Evolutionary conservation across 2,797 vertebrate genomes (phyloP), one percentile per base, ranked within the genome.

Genomic region (Peromyscus eremicus): DNA sequence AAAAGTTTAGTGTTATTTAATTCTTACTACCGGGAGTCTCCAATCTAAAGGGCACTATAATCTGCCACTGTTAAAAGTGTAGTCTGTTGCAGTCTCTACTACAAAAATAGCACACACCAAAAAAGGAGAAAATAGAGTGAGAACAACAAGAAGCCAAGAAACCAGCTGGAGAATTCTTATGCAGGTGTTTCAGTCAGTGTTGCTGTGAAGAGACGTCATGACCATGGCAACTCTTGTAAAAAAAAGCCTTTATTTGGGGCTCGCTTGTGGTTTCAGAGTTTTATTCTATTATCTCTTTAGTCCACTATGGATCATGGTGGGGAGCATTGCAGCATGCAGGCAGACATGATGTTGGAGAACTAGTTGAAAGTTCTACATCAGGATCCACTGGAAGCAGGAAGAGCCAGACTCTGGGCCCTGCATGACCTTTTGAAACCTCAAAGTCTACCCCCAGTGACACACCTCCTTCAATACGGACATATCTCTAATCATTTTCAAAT

Each of bases 51-150:
- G 43, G 19, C 7, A 6, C 76, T 70, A 40, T 79, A 62, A 55
- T 9, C 37, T 55, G 85, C 32, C 37, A 77, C 23, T 76, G 25
- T 71, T 95, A 52, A 66, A 93, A 92, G 0, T 92, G 32, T 34
- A 80, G 34, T 27, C 34, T 93, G 70, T 4, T 79, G 9, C 37
- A 71, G 2, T 55, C 62, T 83, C 40, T 79, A 66, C 49, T 40
- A n/a, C 27, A 86, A 66, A 85, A 25, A 68, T 4, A 85, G 17
- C 16, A 73, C 46, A 49, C 1, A 68, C 10, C 10, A 6, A 17
- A 93, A 73, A 32, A n/a, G 64, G 81, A 49, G 43, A 90, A 88
- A 97, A 86, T 19, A 37, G 17, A 95, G 23, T 32, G n/a, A 82
- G 46, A 81, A 25, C 21, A 60, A 14, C 6, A 14, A 89, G 21